Base-by-base conservation (phyloP, 2,888 invertebrate species). In the Teleiodes luculella region DNA sequence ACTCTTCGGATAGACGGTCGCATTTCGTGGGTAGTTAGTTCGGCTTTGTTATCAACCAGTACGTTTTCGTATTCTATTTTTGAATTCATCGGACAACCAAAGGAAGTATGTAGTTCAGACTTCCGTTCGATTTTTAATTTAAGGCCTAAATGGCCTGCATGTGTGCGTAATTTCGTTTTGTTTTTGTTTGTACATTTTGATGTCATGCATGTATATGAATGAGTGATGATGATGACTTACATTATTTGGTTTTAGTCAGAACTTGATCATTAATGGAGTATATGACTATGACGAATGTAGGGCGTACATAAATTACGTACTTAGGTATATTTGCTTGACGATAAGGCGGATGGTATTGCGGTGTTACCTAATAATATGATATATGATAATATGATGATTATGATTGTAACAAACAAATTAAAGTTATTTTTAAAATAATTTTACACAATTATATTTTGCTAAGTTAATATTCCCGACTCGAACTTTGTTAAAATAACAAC, bases 21-120 rank as follows among this genome's bases (percentile, higher is more conserved):
- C 16, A 37, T 37, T 37, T 37, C 37, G 16, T 7, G 14, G 13
- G 37, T 14, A 16, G 37, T 1, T 31, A 10, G 1, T 14, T 18
- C 37, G 16, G 2, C 7, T 37, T 37, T 35, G 13, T 11, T n/a
- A n/a, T 3, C n/a, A 10, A n/a, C 14, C 36, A 2, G 16, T 37
- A n/a, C 6, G 7, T 5, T 13, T 1, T 14, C 35, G 37, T 18
- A 10, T 37, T 37, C 37, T 37, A 37, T 14, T 37, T 37, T 37
- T 16, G 16, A 16, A 33, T 8, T 33, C 10, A 33, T 33, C 33
- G 8, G 4, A 33, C n/a, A 33, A 33, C 5, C 33, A 33, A 33
- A 33, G 33, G 33, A 16, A 41, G 39, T 16, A 41, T n/a, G 35
- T 35, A 16, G 8, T 41, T 20, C 69, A 59, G 20, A 46, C 30